Conservation (phyloP, 2,797 vertebrate species). For the Anguilla megastoma region DNA sequence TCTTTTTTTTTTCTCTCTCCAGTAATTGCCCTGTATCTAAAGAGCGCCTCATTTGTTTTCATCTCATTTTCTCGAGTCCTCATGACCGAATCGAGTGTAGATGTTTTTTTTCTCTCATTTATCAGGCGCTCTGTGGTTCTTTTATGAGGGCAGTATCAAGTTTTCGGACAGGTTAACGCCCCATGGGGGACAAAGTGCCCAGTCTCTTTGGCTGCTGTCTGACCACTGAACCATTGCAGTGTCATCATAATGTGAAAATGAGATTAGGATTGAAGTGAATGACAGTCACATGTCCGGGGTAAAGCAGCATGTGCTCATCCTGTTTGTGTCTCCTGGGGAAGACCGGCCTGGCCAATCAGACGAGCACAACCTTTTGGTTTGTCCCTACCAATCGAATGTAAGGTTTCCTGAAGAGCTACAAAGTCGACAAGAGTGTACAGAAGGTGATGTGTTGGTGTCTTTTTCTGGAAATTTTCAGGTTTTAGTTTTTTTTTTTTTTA, state of each 20-base stretch:
- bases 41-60: background rate
- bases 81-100: background rate
- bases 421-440: background rate
- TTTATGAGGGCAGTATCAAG: background rate
- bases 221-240: constrained; percentile 16
- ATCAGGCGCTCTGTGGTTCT: background rate
- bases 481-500: background rate
- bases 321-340: constrained; percentile 39
- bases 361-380: background rate
- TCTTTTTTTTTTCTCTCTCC: background rate
- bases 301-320: constrained; percentile 26
- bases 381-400: background rate
- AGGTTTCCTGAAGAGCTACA: background rate
- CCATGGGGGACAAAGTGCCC: background rate
- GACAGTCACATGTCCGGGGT: constrained; percentile 38
- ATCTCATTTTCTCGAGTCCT: background rate
- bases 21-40: background rate
- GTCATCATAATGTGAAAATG: constrained; percentile 36
- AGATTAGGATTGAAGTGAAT: constrained; percentile 47
- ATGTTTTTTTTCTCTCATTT: constrained; percentile 4
- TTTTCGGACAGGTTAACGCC: background rate
- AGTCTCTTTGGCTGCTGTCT: background rate
- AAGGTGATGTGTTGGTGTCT: background rate
- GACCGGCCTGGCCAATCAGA: background rate
- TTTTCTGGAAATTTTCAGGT: background rate